phyloP scores from a whole-genome alignment of 2,888 invertebrate species.

The Microctonus brassicae region DNA sequence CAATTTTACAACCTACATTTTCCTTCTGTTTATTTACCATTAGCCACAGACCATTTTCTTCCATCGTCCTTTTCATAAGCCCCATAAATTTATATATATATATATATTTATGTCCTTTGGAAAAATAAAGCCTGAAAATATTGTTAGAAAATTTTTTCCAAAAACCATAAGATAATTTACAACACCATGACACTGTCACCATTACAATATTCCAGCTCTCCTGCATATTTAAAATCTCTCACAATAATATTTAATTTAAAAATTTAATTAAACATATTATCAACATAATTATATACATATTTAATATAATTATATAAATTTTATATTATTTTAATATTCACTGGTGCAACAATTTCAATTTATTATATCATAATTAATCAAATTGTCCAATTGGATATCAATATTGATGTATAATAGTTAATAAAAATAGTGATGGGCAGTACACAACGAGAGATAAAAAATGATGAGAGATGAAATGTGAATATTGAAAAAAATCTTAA shows the following conservation, averaged over 20 bases:
- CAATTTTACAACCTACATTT: neutral
- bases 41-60: neutral
- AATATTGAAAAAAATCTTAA: conserved; percentile 23
- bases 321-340: too few species aligned
- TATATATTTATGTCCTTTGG: neutral
- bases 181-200: too few species aligned
- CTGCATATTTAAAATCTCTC: neutral
- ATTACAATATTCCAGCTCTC: too few species aligned
- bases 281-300: too few species aligned
- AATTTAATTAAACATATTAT: too few species aligned
- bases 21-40: neutral
- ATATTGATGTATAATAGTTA: too few species aligned
- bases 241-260: too few species aligned
- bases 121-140: neutral
- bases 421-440: neutral
- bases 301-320: too few species aligned
- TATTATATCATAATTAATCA: too few species aligned
- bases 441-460: too few species aligned
- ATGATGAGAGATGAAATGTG: neutral
- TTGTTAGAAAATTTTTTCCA: neutral
- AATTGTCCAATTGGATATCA: too few species aligned
- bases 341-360: too few species aligned
- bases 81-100: neutral
- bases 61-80: neutral
- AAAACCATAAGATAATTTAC: neutral